Percentiles rank a stretch among this genome's conserved stretches.
These are phyloP conservation scores for Yponomeuta plumbellus DNA, from an alignment of 2,888 invertebrate genomes.

Conservation along the genomic window DNA sequence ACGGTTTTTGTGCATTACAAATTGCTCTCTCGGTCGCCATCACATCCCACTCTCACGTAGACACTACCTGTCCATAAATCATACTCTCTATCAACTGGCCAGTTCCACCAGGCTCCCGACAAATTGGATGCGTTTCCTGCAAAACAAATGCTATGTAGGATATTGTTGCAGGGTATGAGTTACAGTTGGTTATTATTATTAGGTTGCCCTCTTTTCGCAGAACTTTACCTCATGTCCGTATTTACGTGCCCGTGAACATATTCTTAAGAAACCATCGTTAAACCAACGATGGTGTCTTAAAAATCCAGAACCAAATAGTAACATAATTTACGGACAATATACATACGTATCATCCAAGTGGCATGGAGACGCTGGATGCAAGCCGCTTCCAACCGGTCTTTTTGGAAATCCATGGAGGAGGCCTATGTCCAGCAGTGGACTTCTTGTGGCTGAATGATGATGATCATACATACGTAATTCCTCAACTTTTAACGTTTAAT, in stretches of 20 bases:
- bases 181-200: constrained; percentile 6
- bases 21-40: constrained; percentile 49
- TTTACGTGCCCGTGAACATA: constrained; percentile 14
- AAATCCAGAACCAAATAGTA: neutral
- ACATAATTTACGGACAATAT: too few species aligned
- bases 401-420: too few species aligned
- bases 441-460: too few species aligned
- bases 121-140: constrained; percentile 20
- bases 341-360: too few species aligned
- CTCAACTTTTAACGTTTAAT: too few species aligned
- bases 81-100: constrained; percentile 29
- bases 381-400: too few species aligned
- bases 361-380: too few species aligned
- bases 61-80: constrained; percentile 53
- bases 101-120: constrained; percentile 9
- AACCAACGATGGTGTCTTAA: neutral
- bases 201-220: constrained; percentile 6
- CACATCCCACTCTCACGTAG: constrained; percentile 30
- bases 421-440: too few species aligned
- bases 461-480: too few species aligned
- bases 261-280: neutral
- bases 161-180: neutral
- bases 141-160: constrained; percentile 16
- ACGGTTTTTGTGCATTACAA: constrained; percentile 51
- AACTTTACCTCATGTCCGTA: constrained; percentile 12